Evolutionary conservation across 2,888 invertebrate genomes (phyloP), one percentile per base, ranked within the genome.

Genomic region (Microctonus hyperodae): DNA sequence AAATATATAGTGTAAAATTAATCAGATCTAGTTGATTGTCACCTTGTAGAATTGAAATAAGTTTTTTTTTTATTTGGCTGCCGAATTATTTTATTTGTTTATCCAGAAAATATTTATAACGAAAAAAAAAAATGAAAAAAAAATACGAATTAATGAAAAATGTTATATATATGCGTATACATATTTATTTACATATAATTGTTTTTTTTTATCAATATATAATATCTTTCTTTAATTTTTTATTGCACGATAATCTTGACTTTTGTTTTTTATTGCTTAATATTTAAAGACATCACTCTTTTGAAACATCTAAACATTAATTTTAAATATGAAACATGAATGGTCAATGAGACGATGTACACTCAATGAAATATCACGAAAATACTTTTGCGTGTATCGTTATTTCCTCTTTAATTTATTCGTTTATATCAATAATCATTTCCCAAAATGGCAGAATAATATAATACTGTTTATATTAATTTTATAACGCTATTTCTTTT

Each of bases 161-260:
- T 37, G 22, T 20, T 58, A 40, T 33, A 22, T 25, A 25, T 16
- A 56, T 58, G 7, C 33, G 16, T 58, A 58, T 33, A 51, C 25
- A 11, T 33, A 33, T 58, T 58, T 58, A 58, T 37, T 22, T 57
- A 57, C 23, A 58, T 58, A n/a, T n/a, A n/a, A n/a, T n/a, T n/a
- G n/a, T 37, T 40, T 37, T 40, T 33, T 40, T 16, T 31, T 31
- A 56, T 58, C 40, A 37, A 58, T 58, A 40, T 58, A 58, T 58
- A 7, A 58, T 23, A n/a, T 35, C 23, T 23, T 55, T 55, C n/a
- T n/a, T 9, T 5, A 16, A 44, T 16, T 16, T 44, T 44, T 58
- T 58, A 58, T 58, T 58, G 58, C 58, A 58, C 58, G 40, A 58
- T 28, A 40, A 37, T 58, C 13, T 40, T 37, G 11, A 23, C n/a